These are phyloP conservation scores for Aphidoletes aphidimyza DNA, from an alignment of 2,888 invertebrate species.

Conservation along the genomic window DNA sequence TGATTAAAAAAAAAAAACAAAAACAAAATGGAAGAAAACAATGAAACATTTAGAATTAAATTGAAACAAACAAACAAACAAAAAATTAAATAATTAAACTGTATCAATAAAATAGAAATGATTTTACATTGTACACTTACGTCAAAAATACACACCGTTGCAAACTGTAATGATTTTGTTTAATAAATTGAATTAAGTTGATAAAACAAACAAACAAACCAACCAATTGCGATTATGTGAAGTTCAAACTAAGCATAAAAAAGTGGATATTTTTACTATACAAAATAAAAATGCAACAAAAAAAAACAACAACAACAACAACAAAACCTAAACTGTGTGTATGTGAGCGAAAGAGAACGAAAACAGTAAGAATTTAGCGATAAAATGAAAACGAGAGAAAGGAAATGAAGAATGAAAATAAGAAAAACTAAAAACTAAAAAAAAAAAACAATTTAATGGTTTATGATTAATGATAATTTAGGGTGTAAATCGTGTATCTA, in stretches of 20 bases:
- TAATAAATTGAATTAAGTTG: not conserved
- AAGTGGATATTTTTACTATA: conserved; percentile 29
- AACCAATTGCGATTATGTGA: not conserved
- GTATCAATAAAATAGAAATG: not conserved
- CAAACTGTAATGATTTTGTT: not conserved
- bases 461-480: conserved; percentile 42
- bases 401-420: not conserved
- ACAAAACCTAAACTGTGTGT: no score
- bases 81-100: not conserved
- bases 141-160: not conserved
- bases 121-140: not conserved
- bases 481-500: conserved; percentile 28
- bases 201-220: not conserved
- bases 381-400: not conserved
- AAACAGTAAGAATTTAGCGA: no score
- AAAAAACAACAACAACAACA: no score
- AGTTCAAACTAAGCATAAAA: conserved; percentile 20
- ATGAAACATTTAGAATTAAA: not conserved
- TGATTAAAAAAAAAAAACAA: not conserved
- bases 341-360: no score
- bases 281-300: not conserved
- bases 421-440: not conserved
- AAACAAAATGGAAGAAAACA: not conserved
- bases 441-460: not conserved
- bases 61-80: not conserved